Base-by-base conservation (phyloP, 2,113 vertebrate species). In the Perca flavescens region DNA sequence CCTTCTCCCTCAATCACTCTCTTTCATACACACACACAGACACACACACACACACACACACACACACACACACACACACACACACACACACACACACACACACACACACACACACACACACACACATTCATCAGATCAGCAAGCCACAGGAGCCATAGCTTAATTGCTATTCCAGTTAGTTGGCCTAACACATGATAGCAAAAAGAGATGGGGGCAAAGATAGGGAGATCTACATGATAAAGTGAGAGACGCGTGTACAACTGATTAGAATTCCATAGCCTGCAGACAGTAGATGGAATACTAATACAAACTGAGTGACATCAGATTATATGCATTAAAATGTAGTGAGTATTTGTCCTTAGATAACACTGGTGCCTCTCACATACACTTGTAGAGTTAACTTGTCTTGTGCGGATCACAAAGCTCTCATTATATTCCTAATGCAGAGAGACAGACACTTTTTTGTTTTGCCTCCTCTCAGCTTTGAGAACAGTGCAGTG, bases 161-260 rank as follows among this genome's bases (percentile, higher is more conserved):
- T 84, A 52, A 85, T 86, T 85, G 49, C 25, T 78, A 77, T 80
- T 79, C 62, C 47, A 43, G 34, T n/a, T 54, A 36, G 70, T 36
- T 47, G 21, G 70, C 70, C 73, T 71, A 90, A 84, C 78, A 75
- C 22, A 50, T 40, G 22, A 58, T 14, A 52, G 34, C 15, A 19
- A 76, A 19, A 76, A 58, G 61, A 46, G 64, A 60, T 82, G 22
- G 13, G 17, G 82, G 56, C 69, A 82, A 52, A 78, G 58, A 80
- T 28, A 28, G 6, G 15, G 43, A 78, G 50, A 75, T 82, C 13
- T 58, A 73, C 70, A 57, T 62, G 47, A 75, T 77, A 40, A 21
- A 74, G 49, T 43, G 28, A 70, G 22, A 52, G 21, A 21, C 22
- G 50, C 2, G 15, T 76, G 78, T 74, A 60, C n/a, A 54, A 22